Conservation (phyloP, 2,888 invertebrate genomes). For the Agrotis segetum region DNA sequence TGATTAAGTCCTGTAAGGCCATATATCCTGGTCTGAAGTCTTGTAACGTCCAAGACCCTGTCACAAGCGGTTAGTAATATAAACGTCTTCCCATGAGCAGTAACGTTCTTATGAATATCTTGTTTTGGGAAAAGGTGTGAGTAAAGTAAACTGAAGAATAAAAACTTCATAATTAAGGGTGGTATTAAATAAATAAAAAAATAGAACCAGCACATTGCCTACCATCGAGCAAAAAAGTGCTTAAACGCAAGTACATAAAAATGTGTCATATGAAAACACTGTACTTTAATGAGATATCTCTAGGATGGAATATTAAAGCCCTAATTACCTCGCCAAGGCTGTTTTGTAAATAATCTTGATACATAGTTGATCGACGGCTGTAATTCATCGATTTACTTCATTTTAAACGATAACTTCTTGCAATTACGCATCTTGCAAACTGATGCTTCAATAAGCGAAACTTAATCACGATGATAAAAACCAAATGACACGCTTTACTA, state of each 20-base stretch:
- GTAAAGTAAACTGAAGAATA: neutral
- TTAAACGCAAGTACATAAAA: too few species aligned
- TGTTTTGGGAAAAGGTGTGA: neutral
- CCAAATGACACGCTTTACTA: constrained; percentile 77
- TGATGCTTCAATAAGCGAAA: constrained; percentile 77
- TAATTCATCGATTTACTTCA: constrained; percentile 38
- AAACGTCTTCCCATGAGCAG: constrained; percentile 3
- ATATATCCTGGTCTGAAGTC: constrained; percentile 41
- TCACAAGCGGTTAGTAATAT: constrained; percentile 30
- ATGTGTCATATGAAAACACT: neutral
- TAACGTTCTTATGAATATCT: constrained; percentile 13
- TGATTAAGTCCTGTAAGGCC: constrained; percentile 33
- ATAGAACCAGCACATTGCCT: neutral
- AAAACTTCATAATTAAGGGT: too few species aligned
- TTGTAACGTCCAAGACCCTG: constrained; percentile 24
- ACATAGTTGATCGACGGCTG: constrained; percentile 31
- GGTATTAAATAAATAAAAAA: too few species aligned
- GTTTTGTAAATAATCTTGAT: constrained; percentile 37
- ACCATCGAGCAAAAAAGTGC: too few species aligned
- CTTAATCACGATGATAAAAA: constrained; percentile 77
- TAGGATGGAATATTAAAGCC: neutral
- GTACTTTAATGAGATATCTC: neutral
- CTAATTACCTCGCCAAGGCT: constrained; percentile 25
- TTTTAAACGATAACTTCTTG: constrained; percentile 63
- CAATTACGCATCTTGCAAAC: constrained; percentile 70